phyloP scores from a whole-genome alignment of 2,888 invertebrate species.

The Yponomeuta sedellus region DNA sequence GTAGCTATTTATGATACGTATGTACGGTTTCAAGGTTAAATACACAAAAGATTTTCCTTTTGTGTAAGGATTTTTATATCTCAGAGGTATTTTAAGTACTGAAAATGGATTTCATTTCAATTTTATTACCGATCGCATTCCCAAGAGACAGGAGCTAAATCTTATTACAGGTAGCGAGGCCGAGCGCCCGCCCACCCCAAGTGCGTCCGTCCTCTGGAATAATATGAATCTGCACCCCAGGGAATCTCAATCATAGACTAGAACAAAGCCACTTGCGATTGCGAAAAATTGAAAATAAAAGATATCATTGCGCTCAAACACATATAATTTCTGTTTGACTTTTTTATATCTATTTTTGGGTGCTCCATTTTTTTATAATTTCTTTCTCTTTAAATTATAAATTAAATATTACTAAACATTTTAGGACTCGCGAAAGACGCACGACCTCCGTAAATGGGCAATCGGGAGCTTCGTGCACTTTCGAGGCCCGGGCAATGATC shows the following conservation, averaged over 20 bases:
- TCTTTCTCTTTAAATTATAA: constrained; percentile 37
- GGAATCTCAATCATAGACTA: background rate
- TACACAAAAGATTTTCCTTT: background rate
- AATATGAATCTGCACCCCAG: background rate
- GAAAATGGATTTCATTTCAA: constrained; percentile 16
- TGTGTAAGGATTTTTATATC: too few relatives aligned
- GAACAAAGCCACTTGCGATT: background rate
- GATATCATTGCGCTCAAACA: constrained; percentile 59
- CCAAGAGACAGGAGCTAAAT: constrained; percentile 22
- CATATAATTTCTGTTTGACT: constrained; percentile 70
- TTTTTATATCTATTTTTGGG: constrained; percentile 59
- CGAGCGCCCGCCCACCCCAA: constrained; percentile 19
- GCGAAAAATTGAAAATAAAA: constrained; percentile 40
- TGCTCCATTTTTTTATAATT: constrained; percentile 73
- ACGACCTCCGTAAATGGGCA: constrained; percentile 70
- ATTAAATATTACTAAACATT: constrained; percentile 73
- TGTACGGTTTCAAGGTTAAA: background rate
- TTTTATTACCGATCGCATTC: constrained; percentile 19
- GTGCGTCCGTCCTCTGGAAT: background rate
- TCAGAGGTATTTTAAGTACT: background rate
- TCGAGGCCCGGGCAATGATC: constrained; percentile 69
- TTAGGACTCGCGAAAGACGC: constrained; percentile 52
- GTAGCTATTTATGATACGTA: too few relatives aligned
- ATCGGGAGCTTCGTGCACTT: constrained; percentile 56
- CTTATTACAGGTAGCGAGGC: constrained; percentile 24